phyloP scores from a whole-genome alignment of 2,797 vertebrate species.

The Pangasius sanitwongsei region DNA sequence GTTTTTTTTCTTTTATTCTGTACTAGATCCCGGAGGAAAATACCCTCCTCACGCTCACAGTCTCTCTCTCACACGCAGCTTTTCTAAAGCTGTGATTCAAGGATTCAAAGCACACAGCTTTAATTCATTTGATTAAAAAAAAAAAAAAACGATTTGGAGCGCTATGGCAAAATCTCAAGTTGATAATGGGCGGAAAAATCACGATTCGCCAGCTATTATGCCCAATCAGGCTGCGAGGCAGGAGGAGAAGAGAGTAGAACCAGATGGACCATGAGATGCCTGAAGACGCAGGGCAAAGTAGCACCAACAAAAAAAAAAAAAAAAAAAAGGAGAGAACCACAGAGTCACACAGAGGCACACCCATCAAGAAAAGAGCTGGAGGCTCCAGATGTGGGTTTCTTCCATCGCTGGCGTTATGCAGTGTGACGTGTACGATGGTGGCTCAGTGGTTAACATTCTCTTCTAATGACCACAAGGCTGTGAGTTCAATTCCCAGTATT shows the following conservation, averaged over 20 bases:
- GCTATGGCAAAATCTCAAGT: conserved; percentile 63
- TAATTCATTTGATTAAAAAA: conserved; percentile 56
- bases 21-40: neutral
- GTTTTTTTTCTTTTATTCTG: neutral
- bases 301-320: conserved; percentile 20
- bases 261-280: conserved; percentile 47
- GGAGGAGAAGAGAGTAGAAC: conserved; percentile 48
- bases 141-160: conserved; percentile 48
- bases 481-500: neutral
- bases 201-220: conserved; percentile 54
- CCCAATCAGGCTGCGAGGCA: conserved; percentile 52
- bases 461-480: conserved; percentile 22
- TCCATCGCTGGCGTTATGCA: neutral
- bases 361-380: conserved; percentile 26
- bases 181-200: conserved; percentile 60
- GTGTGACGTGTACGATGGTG: neutral
- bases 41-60: neutral
- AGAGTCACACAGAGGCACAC: conserved; percentile 2
- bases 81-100: neutral
- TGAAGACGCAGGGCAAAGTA: conserved; percentile 29
- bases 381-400: conserved; percentile 24
- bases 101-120: conserved; percentile 37
- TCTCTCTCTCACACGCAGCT: neutral
- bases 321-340: conserved; percentile 20
- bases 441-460: conserved; percentile 5